Evolutionary conservation across 2,797 vertebrate genomes (phyloP), one percentile per base, ranked within the genome.

Genomic region (Rhynchotus rufescens): DNA sequence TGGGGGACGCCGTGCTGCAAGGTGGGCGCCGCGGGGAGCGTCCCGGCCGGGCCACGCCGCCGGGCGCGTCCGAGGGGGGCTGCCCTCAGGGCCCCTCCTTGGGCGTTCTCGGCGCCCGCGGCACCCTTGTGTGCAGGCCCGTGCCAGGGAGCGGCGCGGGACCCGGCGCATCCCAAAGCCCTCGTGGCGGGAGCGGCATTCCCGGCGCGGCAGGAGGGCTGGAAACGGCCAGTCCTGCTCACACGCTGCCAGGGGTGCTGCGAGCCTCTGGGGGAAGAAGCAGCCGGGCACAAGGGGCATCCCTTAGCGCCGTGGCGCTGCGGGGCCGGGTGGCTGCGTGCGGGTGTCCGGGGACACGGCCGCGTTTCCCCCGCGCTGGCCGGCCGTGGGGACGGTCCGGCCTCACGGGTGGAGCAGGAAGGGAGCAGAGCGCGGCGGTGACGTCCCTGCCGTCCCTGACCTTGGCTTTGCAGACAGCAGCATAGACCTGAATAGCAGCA

Each of bases 1-100:
- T 97, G 64, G 96, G 92, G 52, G 96, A 97, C 22, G 92, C 97
- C 74, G 96, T 97, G 71, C 68, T 97, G 47, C 97, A 96, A 88
- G 98, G 92, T 45, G 20, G 19, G 19, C 42, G 9, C 42, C 12
- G 14, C 42, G 13, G 42, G 42, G 42, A 15, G 13, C 2, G 21
- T 42, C 23, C 47, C 32, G 32, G 23, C 30, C 17, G 6, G 38
- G 54, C 28, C 61, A 22, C 52, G 52, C 52, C 15, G 47, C 11
- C 42, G 57, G 42, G 62, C 32, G 56, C 17, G 15, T 25, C 60
- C 45, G 34, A 16, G 52, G n/a, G 38, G 23, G 12, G 26, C 60
- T 10, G 17, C 40, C 36, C 9, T 5, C 26, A 3, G 17, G 28
- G 26, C 30, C 61, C 52, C 52, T 54, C 30, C 26, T 10, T 54